These are phyloP conservation scores for Brachionus asplanchnoidis DNA, from an alignment of 1,140 invertebrate species.

Conservation along the genomic window DNA sequence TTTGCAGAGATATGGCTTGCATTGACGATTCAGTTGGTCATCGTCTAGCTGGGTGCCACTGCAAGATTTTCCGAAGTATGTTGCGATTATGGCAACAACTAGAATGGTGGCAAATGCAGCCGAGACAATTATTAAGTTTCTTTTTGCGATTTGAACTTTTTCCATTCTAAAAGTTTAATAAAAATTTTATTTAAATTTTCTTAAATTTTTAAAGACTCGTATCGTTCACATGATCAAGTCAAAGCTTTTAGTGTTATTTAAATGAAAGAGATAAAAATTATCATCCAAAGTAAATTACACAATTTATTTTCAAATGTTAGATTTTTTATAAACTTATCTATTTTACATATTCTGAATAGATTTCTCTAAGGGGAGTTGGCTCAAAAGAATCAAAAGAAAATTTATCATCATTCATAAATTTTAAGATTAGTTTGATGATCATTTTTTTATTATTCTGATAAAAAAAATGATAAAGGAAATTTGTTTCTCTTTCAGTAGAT, in stretches of 20 bases:
- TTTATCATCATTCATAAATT: background rate
- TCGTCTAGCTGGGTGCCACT: background rate
- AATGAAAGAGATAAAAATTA: background rate
- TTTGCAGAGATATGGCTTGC: background rate
- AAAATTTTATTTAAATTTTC: background rate
- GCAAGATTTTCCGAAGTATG: slow-evolving; percentile 13
- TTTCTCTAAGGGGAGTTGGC: background rate
- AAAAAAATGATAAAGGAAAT: too few species aligned
- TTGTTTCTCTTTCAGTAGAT: too few species aligned
- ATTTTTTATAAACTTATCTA: background rate
- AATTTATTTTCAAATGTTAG: background rate
- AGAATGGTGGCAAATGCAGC: background rate
- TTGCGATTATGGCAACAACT: background rate
- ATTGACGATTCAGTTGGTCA: background rate
- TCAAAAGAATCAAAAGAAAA: background rate
- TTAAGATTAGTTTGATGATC: too few species aligned
- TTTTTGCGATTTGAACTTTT: background rate
- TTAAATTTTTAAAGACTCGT: background rate
- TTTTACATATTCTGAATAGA: background rate
- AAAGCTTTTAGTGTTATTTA: background rate
- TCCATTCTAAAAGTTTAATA: background rate
- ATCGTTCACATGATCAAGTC: background rate
- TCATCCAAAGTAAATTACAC: background rate
- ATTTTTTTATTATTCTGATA: too few species aligned
- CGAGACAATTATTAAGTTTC: background rate